These are phyloP conservation scores for Trissolcus japonicus DNA, from an alignment of 2,888 invertebrate genomes.

Conservation along the genomic window DNA sequence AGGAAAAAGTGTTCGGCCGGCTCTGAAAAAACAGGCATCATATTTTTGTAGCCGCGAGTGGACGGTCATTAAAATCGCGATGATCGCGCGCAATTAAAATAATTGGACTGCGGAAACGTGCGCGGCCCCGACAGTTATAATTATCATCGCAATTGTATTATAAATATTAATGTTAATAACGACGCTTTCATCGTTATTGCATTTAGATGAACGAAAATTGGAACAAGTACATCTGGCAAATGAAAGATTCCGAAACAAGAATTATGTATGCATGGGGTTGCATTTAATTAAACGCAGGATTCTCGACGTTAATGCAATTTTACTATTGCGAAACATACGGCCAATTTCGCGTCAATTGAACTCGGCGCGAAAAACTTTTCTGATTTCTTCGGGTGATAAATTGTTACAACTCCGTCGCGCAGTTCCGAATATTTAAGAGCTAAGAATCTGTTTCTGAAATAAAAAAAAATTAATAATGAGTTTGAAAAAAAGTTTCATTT, in stretches of 20 bases:
- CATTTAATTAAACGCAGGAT: constrained; percentile 54
- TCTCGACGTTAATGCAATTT: constrained; percentile 51
- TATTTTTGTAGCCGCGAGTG: background rate
- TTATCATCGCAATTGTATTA: constrained; percentile 16
- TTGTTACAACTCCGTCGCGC: constrained; percentile 8
- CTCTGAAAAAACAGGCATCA: constrained; percentile 1
- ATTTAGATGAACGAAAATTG: constrained; percentile 43
- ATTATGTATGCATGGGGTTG: constrained; percentile 54
- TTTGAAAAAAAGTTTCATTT: constrained; percentile 9
- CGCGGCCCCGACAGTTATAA: constrained; percentile 9
- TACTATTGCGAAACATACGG: constrained; percentile 48
- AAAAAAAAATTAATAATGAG: background rate
- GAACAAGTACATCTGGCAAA: constrained; percentile 52
- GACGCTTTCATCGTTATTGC: constrained; percentile 29
- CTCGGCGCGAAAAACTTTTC: constrained; percentile 29
- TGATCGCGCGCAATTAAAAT: constrained; percentile 25
- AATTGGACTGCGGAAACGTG: constrained; percentile 25
- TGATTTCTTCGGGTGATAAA: constrained; percentile 33
- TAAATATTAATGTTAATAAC: constrained; percentile 47
- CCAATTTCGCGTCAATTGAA: constrained; percentile 43
- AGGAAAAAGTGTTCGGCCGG: background rate
- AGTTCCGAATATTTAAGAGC: constrained; percentile 20
- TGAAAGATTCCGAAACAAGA: constrained; percentile 55
- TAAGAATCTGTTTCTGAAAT: background rate
- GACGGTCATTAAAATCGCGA: constrained; percentile 11